A percentile compares a stretch with the other conserved stretches of the same genome.
phyloP scores from a whole-genome alignment of 2,888 invertebrate species.

The Noctuana brunneofusca region DNA sequence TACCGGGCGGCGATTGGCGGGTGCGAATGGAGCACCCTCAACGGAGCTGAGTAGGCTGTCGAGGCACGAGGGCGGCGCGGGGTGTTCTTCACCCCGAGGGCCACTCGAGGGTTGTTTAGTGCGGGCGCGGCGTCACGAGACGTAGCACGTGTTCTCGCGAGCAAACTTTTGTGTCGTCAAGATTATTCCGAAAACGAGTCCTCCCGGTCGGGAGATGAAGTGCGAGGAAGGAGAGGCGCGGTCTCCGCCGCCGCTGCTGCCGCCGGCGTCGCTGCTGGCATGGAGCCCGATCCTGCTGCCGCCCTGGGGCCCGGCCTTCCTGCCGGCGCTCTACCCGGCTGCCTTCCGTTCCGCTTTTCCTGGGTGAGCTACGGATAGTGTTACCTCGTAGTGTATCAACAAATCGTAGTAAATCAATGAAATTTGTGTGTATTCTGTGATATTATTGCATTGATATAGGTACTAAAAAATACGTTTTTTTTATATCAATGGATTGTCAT shows the following conservation, averaged over 20 bases:
- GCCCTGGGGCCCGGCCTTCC: conserved; percentile 88
- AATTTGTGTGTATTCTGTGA: no score
- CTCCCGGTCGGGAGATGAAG: conserved; percentile 81
- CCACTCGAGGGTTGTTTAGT: conserved; percentile 83
- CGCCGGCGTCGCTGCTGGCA: conserved; percentile 76
- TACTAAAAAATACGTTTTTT: no score
- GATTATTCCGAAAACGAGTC: conserved; percentile 79
- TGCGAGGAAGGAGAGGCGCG: conserved; percentile 76
- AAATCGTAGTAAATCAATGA: neutral
- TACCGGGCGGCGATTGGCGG: conserved; percentile 72
- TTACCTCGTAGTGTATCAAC: neutral
- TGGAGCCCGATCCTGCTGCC: conserved; percentile 88
- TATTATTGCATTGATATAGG: no score
- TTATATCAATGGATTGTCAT: no score
- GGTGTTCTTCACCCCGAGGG: conserved; percentile 81
- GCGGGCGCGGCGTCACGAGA: conserved; percentile 74
- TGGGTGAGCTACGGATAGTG: conserved; percentile 82
- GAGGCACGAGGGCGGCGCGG: conserved; percentile 79
- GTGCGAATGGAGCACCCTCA: conserved; percentile 76
- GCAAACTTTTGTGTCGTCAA: conserved; percentile 62
- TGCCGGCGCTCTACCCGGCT: conserved; percentile 88
- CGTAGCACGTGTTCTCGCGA: conserved; percentile 76
- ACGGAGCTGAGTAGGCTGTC: conserved; percentile 80
- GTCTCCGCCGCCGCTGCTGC: conserved; percentile 72
- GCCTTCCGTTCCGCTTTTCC: conserved; percentile 88